Base-by-base conservation (phyloP, 1,140 invertebrate species). In the Phymastichus coffea region DNA sequence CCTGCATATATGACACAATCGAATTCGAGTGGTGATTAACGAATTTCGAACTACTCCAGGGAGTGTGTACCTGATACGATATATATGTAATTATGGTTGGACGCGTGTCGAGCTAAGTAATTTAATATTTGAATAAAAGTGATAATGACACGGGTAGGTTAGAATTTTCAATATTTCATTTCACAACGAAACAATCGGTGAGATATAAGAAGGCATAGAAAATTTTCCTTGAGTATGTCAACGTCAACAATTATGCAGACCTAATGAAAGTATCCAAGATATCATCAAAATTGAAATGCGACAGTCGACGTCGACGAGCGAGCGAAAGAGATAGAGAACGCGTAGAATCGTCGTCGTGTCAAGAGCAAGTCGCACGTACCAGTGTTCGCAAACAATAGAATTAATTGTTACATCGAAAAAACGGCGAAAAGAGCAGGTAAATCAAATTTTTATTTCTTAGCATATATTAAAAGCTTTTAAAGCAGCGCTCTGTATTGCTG, bases 331-430 rank as follows among this genome's bases (percentile, higher is more conserved):
- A 41, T 30, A 57, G 35, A 57, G 55, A 49, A 41, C 28, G 55
- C n/a, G 44, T 49, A 41, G 49, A 49, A 57, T 49, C 55, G 46
- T 49, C 55, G 25, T 57, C 55, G 44, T 57, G 35, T 40, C 33
- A 49, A 40, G 37, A 14, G 9, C 4, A 2, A 40, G 30, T 3
- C 9, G 49, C 44, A 8, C 28, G 12, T 49, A 57, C 22, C 26
- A 33, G 15, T 1, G 20, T 1, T 48, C 14, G 17, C 35, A 23
- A 47, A 57, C 37, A 48, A 40, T 57, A 49, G 23, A 40, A 49
- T 23, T n/a, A n/a, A n/a, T 30, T 41, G 20, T 22, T 8, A 19
- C 14, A 9, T 23, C 26, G 41, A 46, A 49, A 20, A 38, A 14
- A 28, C 25, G 26, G 20, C 12, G 10, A 15, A 55, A 33, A n/a